Conservation (phyloP, 1,140 invertebrate species). For the Trypoxylus dichotomus region DNA sequence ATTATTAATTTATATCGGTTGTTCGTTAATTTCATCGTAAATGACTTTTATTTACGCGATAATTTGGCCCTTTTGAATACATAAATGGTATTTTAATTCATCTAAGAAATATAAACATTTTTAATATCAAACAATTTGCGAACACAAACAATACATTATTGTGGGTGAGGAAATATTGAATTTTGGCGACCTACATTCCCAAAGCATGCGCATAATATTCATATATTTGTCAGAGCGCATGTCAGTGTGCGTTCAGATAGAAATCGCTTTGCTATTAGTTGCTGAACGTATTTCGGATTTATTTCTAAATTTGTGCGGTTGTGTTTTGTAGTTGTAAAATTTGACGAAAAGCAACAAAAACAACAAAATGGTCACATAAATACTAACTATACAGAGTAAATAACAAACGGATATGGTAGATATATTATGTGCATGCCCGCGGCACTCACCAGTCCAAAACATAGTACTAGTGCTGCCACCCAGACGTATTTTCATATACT, state of each 20-base stretch:
- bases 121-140: background rate
- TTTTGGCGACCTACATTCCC: slow-evolving; percentile 31
- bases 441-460: too few relatives aligned
- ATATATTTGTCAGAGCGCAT: background rate
- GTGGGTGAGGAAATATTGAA: slow-evolving; percentile 30
- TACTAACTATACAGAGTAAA: too few relatives aligned
- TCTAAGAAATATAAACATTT: slow-evolving; percentile 11
- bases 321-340: too few relatives aligned
- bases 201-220: slow-evolving; percentile 12
- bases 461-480: too few relatives aligned
- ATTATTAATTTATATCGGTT: slow-evolving; percentile 45
- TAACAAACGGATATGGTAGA: too few relatives aligned
- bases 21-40: slow-evolving; percentile 47
- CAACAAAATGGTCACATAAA: too few relatives aligned
- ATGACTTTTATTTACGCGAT: slow-evolving; percentile 5
- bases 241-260: background rate
- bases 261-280: background rate
- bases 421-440: too few relatives aligned
- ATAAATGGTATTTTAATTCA: slow-evolving; percentile 2
- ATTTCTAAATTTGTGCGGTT: too few relatives aligned
- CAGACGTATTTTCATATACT: too few relatives aligned
- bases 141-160: slow-evolving; percentile 22
- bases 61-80: background rate
- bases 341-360: too few relatives aligned
- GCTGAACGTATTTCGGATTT: too few relatives aligned